Conservation (phyloP, 2,797 vertebrate genomes). For the Tokudaia muenninki region DNA sequence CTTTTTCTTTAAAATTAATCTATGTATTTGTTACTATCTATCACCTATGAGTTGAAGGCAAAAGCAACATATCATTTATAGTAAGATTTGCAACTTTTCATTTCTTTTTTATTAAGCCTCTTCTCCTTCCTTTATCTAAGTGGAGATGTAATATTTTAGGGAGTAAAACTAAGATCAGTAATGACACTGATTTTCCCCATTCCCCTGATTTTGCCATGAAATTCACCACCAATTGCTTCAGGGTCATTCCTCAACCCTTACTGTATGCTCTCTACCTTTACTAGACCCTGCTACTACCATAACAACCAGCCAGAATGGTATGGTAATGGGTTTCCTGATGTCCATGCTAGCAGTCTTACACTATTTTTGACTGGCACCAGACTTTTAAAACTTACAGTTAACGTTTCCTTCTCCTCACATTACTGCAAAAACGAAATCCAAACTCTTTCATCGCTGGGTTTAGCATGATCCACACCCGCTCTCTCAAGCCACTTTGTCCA, state of each 20-base stretch:
- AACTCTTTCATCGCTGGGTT: neutral
- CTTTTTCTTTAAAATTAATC: neutral
- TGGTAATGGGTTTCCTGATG: neutral
- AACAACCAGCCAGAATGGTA: neutral
- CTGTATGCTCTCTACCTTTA: neutral
- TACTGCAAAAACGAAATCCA: neutral
- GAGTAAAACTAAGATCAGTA: conserved; percentile 15
- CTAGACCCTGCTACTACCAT: neutral
- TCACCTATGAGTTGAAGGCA: neutral
- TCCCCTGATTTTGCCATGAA: neutral
- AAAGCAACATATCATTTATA: neutral
- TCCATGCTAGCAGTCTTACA: neutral
- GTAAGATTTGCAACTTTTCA: neutral
- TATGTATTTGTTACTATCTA: neutral
- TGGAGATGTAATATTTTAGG: neutral
- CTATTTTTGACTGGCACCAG: neutral
- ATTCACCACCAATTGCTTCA: neutral
- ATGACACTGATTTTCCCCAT: neutral
- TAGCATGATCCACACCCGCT: neutral
- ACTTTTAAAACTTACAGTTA: neutral
- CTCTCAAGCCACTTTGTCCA: neutral
- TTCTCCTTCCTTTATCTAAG: neutral
- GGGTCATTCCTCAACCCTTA: neutral
- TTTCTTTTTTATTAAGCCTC: neutral
- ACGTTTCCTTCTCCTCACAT: neutral